Base-by-base conservation (phyloP, 2,113 vertebrate species). In the Narcine bancroftii region DNA sequence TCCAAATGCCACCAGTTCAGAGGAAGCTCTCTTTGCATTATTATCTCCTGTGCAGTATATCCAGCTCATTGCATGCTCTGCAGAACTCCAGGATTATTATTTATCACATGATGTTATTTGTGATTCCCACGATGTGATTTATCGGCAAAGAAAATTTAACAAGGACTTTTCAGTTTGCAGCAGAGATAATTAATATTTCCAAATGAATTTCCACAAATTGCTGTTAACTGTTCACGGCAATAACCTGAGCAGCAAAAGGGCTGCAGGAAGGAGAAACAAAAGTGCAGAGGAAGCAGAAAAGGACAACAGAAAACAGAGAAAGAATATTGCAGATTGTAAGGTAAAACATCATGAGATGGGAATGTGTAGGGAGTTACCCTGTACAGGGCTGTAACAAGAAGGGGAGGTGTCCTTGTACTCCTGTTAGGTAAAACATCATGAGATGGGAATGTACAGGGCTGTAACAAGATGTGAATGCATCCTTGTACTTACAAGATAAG, bases 1-100 rank as follows among this genome's bases (percentile, higher is more conserved):
- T 91, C 65, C 65, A 91, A 69, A 45, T 91, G 65, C 65, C 89
- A 66, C 36, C 26, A 91, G 42, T 33, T 91, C 65, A 33, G 29
- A 39, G 42, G 89, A 13, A 71, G 39, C 4, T 45, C 65, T n/a
- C 45, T 69, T 91, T 66, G 19, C 39, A 69, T 69, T 47, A 29
- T 65, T 47, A 45, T 91, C 39, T 91, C 63, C 29, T 91, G 42
- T 69, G 5, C 65, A 47, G 36, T 29, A 17, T 33, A 42, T 66
- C 21, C 63, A 91, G 29, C 29, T 87, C 33, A 91, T 47, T 13
- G 10, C 24, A 47, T 66, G 26, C 42, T 91, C 6, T 47, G 42
- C 24, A 39, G 39, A 65, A 63, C 60, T 89, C 9, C 60, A 24
- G 15, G 63, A 42, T 45, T 91, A 69, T 42, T 45, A 47, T 42